Evolutionary conservation across 2,888 invertebrate species (phyloP), one percentile per base, ranked within the genome.

Genomic region (Tryphoninae sp.): DNA sequence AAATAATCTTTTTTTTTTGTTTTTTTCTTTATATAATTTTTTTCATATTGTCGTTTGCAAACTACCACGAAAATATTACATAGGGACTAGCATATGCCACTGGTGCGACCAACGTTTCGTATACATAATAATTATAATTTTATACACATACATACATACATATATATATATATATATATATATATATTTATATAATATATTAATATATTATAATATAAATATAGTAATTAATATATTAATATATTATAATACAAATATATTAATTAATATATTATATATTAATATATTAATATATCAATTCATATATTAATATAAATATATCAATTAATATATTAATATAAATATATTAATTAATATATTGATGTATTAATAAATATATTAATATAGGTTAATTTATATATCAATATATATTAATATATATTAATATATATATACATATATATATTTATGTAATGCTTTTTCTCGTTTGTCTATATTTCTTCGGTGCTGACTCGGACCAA

Each of bases 101-200:
- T 82, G 75, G 78, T 84, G 83, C 85, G 84, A 86, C 84, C 82
- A 83, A 86, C 87, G 85, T 84, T 86, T 84, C 86, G 85, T 83
- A 84, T 83, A 83, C 84, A 80, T 73, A 65, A 71, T 80, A 83
- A 84, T 83, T 81, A 61, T 76, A 58, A 73, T 77, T 80, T 79
- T 78, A 68, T 83, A 78, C 81, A 82, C 64, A 68, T 49, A 69
- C 61, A 61, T 58, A 33, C 51, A 58, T 45, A 55, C 16, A 55
- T 16, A 64, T 55, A 19, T 6, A 67, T 49, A 55, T 16, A 58
- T 65, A 33, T 65, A 33, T 45, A 55, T 42, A 45, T 23, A 64
- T 45, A 22, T 26, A 19, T 19, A 19, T 19, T 19, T 1, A 19
- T 19, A 19, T 19, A 19, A 19, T 19, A 19, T 19, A 19, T 19